phyloP scores from a whole-genome alignment of 2,113 vertebrate species.

The Pedionomus torquatus region DNA sequence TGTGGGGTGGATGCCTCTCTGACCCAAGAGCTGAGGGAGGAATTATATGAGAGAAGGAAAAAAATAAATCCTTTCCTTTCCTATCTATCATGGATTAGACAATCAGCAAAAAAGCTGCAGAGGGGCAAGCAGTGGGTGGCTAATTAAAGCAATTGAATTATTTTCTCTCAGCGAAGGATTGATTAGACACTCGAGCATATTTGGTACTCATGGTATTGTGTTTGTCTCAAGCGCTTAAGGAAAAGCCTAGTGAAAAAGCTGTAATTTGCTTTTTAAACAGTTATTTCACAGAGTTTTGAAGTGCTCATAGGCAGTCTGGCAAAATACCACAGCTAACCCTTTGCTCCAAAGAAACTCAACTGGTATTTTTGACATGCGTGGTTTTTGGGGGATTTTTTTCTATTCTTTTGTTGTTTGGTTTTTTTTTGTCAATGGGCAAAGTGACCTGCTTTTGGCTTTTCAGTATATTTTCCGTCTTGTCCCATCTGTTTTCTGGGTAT shows the following conservation, averaged over 20 bases:
- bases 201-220: constrained; percentile 46
- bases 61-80: background rate
- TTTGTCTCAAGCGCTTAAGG: constrained; percentile 53
- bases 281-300: constrained; percentile 37
- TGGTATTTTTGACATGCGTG: background rate
- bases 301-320: background rate
- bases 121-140: constrained; percentile 60
- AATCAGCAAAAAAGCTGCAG: constrained; percentile 33
- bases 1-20: background rate
- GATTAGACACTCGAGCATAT: constrained; percentile 60
- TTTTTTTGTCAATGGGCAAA: background rate
- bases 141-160: constrained; percentile 75
- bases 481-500: background rate
- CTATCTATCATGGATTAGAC: constrained; percentile 20
- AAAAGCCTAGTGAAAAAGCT: constrained; percentile 55
- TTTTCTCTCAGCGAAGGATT: constrained; percentile 68
- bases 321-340: background rate
- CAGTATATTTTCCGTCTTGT: background rate
- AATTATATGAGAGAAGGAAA: background rate
- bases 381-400: background rate
- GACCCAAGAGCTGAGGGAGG: background rate
- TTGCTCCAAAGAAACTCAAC: background rate
- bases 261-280: constrained; percentile 58
- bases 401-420: too few species aligned
- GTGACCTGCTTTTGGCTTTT: background rate